Percentiles rank a stretch among this genome's conserved stretches.
Evolutionary conservation across 2,888 invertebrate genomes (phyloP).

Genomic region (Cephus rjabovi): DNA sequence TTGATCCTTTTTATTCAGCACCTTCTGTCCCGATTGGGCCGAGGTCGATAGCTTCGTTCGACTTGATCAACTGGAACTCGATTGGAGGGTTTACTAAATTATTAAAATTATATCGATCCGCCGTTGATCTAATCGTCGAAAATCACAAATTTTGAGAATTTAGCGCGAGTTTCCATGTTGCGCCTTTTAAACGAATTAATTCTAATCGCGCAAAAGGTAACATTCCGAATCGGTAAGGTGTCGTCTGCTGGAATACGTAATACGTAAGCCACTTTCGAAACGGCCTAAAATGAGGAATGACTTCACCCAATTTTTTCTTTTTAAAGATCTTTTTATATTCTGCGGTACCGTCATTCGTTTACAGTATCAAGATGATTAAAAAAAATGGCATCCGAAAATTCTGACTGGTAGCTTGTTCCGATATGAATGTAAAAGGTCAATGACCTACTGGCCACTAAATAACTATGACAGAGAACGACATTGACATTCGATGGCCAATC

Average conservation of each 20-base stretch:
- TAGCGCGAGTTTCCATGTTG: not conserved
- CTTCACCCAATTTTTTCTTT: not conserved
- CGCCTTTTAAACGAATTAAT: not conserved
- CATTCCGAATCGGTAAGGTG: not conserved
- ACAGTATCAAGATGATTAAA: not conserved
- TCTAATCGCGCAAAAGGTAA: not conserved
- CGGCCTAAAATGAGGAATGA: too few relatives aligned
- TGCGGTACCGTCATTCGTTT: not conserved
- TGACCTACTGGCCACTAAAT: conserved; percentile 20
- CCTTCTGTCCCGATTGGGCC: not conserved
- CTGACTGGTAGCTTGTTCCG: not conserved
- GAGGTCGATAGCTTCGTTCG: conserved; percentile 13
- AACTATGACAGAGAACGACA: conserved; percentile 24
- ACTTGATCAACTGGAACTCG: not conserved
- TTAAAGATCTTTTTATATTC: not conserved
- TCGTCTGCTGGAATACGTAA: not conserved
- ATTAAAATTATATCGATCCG: not conserved
- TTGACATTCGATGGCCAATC: conserved; percentile 26
- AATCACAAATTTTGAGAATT: not conserved
- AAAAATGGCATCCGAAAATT: not conserved
- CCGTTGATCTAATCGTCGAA: not conserved
- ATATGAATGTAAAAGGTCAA: conserved; percentile 15
- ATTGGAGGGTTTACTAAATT: not conserved
- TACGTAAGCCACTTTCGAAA: not conserved
- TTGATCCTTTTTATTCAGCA: not conserved